Evolutionary conservation across 2,888 invertebrate species (phyloP).

Genomic region (Diplazon laetatorius): DNA sequence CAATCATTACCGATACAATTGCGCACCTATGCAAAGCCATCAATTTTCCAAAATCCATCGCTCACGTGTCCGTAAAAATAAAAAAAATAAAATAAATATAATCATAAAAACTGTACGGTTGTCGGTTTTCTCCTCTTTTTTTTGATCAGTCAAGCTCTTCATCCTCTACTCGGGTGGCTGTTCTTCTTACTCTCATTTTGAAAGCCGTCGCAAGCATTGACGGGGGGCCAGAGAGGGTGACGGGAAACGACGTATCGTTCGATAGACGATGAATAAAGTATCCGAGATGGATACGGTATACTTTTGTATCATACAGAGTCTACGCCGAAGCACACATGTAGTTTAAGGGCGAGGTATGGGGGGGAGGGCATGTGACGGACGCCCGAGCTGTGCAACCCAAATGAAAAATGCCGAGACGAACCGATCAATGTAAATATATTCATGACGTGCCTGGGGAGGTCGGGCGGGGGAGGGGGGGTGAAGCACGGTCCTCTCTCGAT

Average conservation of each 20-base stretch:
- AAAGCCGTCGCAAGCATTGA: slow-evolving; percentile 54
- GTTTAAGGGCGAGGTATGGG: too few species aligned
- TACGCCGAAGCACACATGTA: slow-evolving; percentile 65
- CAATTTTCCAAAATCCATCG: slow-evolving; percentile 59
- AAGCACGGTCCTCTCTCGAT: slow-evolving; percentile 61
- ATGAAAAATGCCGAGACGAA: slow-evolving; percentile 79
- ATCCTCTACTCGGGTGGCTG: slow-evolving; percentile 13
- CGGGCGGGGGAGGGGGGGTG: too few species aligned
- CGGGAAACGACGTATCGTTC: slow-evolving; percentile 64
- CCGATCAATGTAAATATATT: slow-evolving; percentile 83
- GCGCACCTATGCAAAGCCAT: too few species aligned
- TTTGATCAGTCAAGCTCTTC: slow-evolving; percentile 35
- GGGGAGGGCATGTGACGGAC: slow-evolving; percentile 73
- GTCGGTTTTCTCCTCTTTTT: slow-evolving; percentile 19
- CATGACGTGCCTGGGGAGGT: slow-evolving; percentile 82
- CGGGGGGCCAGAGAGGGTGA: slow-evolving; percentile 67
- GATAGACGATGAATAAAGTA: slow-evolving; percentile 79
- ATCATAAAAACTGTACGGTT: slow-evolving; percentile 68
- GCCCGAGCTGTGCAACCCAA: slow-evolving; percentile 65
- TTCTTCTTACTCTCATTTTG: slow-evolving; percentile 52
- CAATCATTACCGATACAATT: too few species aligned
- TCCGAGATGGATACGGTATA: slow-evolving; percentile 67
- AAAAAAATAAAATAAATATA: too few species aligned
- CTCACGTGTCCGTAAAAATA: slow-evolving; percentile 56
- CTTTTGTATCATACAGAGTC: slow-evolving; percentile 24